A percentile compares a stretch with the other conserved stretches of the same genome.
Evolutionary conservation across 2,797 vertebrate species (phyloP).

Genomic region (Neopelma chrysocephalum): DNA sequence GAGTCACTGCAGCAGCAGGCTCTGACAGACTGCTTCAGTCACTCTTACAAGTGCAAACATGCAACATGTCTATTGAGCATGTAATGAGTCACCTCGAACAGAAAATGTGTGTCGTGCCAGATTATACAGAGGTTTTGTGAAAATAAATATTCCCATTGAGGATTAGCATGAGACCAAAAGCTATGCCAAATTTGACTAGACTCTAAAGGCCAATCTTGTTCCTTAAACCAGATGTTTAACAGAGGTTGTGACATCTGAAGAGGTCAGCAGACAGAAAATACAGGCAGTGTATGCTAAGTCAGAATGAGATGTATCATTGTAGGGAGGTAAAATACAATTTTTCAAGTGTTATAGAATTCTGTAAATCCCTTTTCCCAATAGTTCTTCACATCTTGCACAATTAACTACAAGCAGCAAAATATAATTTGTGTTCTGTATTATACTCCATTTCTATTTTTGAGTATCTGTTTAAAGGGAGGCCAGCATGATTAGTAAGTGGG

Average conservation of each 20-base stretch:
- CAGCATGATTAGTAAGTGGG: neutral
- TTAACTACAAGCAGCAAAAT: neutral
- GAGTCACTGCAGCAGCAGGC: neutral
- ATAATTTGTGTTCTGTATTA: neutral
- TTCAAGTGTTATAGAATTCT: neutral
- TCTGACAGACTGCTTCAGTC: constrained; percentile 10
- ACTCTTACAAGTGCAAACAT: constrained; percentile 12
- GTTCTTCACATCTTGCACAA: neutral
- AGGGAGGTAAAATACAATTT: neutral
- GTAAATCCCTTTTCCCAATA: neutral
- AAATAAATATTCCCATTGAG: constrained; percentile 72
- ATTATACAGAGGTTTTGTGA: constrained; percentile 59
- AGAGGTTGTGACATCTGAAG: constrained; percentile 34
- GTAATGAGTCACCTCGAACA: constrained; percentile 55
- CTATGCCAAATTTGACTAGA: constrained; percentile 47
- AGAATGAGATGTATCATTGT: neutral
- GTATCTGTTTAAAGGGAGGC: neutral
- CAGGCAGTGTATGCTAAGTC: neutral
- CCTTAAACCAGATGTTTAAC: constrained; percentile 61
- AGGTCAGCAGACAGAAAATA: constrained; percentile 14
- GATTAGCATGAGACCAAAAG: constrained; percentile 65
- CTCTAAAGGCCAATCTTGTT: constrained; percentile 35
- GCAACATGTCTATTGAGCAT: constrained; percentile 30
- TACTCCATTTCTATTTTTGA: neutral
- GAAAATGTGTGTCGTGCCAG: constrained; percentile 12